Evolutionary conservation across 2,888 invertebrate genomes (phyloP).

Genomic region (Kuschelorhynchus macadamiae): DNA sequence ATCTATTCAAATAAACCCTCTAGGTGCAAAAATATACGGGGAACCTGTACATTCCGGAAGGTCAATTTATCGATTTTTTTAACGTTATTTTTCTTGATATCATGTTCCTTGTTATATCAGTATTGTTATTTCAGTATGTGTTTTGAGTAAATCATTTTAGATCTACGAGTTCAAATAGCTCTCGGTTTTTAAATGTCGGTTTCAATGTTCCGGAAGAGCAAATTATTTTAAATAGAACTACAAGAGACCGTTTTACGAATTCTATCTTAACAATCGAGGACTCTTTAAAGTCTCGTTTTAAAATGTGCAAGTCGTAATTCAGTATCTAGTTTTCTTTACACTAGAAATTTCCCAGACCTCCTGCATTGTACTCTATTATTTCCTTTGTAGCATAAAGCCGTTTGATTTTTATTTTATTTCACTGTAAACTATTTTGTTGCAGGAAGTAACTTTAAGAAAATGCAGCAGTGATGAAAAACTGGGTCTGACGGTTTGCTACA

Average conservation of each 20-base stretch:
- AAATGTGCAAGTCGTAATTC: conserved; percentile 21
- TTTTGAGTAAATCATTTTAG: too few species aligned
- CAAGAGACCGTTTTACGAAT: neutral
- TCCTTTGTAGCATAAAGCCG: conserved; percentile 29
- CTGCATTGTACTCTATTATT: conserved; percentile 29
- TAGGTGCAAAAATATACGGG: too few species aligned
- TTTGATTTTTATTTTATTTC: conserved; percentile 41
- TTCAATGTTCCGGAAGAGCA: too few species aligned
- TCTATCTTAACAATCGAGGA: neutral
- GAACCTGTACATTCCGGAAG: too few species aligned
- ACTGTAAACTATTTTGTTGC: conserved; percentile 54
- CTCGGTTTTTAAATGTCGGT: too few species aligned
- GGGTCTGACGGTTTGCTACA: conserved; percentile 79
- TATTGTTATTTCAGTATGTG: too few species aligned
- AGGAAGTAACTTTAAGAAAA: conserved; percentile 78
- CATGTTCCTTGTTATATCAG: too few species aligned
- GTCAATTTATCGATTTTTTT: too few species aligned
- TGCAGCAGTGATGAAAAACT: conserved; percentile 74
- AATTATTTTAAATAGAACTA: neutral
- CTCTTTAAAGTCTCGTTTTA: conserved; percentile 4
- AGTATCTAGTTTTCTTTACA: conserved; percentile 7
- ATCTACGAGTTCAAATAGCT: too few species aligned
- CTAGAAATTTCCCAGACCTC: conserved; percentile 13
- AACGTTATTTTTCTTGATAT: too few species aligned
- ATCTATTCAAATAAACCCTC: too few species aligned